A percentile compares a stretch with the other conserved stretches of the same genome.
Evolutionary conservation across 2,888 invertebrate species (phyloP).

Genomic region (Sesia bembeciformis): DNA sequence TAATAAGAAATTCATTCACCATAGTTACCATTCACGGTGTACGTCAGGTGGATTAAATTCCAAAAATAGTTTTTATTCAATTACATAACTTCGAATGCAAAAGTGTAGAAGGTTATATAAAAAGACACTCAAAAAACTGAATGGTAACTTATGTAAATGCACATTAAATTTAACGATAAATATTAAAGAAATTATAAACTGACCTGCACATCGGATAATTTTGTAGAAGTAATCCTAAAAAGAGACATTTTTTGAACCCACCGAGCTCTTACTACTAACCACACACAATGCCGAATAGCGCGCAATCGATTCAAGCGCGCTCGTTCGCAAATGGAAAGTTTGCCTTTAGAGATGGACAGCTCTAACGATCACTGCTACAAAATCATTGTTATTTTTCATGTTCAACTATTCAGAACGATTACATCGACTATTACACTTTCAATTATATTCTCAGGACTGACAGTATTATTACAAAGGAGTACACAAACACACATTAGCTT

Average conservation of each 20-base stretch:
- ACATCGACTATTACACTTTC: too few relatives aligned
- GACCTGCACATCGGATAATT: slow-evolving; percentile 78
- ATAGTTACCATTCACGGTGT: too few relatives aligned
- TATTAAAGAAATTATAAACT: slow-evolving; percentile 6
- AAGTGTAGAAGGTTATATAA: slow-evolving; percentile 26
- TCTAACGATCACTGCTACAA: too few relatives aligned
- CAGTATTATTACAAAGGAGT: too few relatives aligned
- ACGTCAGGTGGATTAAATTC: slow-evolving; percentile 9
- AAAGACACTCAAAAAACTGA: slow-evolving; percentile 1
- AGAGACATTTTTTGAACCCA: slow-evolving; percentile 75
- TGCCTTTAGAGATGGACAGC: neutral
- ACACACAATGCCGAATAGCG: slow-evolving; percentile 22
- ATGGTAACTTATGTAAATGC: neutral
- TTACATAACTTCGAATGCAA: slow-evolving; percentile 41
- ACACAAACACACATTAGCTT: too few relatives aligned
- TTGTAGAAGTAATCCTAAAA: slow-evolving; percentile 77
- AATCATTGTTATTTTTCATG: too few relatives aligned
- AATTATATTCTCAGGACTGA: too few relatives aligned
- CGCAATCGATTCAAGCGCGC: slow-evolving; percentile 41
- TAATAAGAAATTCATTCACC: too few relatives aligned
- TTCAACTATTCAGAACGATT: too few relatives aligned
- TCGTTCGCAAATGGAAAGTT: slow-evolving; percentile 30
- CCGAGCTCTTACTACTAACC: slow-evolving; percentile 45
- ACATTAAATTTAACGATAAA: neutral
- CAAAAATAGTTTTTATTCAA: slow-evolving; percentile 38